A percentile compares a stretch with the other conserved stretches of the same genome.
Evolutionary conservation across 1,140 invertebrate species (phyloP).

Genomic region (Probaryconus sp.): DNA sequence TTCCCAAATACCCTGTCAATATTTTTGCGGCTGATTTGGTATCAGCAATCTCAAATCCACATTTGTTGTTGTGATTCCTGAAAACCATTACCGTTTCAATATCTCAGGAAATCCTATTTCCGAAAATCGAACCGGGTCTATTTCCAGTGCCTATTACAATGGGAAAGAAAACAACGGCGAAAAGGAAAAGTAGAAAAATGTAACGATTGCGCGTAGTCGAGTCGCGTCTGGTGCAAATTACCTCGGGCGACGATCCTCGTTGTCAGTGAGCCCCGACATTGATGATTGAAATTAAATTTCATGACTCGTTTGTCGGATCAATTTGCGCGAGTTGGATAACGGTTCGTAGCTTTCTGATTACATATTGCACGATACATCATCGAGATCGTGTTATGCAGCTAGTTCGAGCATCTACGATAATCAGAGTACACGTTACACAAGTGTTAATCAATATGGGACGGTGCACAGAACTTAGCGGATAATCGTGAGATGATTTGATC

Average conservation of each 20-base stretch:
- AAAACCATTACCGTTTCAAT: no score
- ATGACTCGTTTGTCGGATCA: slow-evolving; percentile 56
- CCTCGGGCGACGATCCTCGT: neutral
- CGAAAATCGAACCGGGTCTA: slow-evolving; percentile 16
- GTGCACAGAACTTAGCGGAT: slow-evolving; percentile 57
- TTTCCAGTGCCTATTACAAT: slow-evolving; percentile 3
- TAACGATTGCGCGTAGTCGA: no score
- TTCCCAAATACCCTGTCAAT: no score
- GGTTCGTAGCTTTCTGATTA: slow-evolving; percentile 69
- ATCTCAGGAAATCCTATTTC: neutral
- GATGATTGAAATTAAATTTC: slow-evolving; percentile 50
- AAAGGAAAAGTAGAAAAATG: no score
- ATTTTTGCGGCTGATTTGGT: no score
- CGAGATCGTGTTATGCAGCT: slow-evolving; percentile 65
- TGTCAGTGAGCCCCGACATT: slow-evolving; percentile 2
- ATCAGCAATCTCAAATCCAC: no score
- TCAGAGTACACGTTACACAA: slow-evolving; percentile 63
- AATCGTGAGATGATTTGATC: slow-evolving; percentile 64
- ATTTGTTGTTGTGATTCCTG: no score
- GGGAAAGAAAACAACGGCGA: no score
- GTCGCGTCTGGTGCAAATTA: no score
- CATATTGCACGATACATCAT: slow-evolving; percentile 67
- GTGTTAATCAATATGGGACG: slow-evolving; percentile 63
- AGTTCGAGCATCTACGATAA: slow-evolving; percentile 68
- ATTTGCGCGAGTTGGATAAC: slow-evolving; percentile 44